These are phyloP conservation scores for Caenorhabditis parvicauda DNA, from an alignment of 2,888 invertebrate species.

Conservation along the genomic window DNA sequence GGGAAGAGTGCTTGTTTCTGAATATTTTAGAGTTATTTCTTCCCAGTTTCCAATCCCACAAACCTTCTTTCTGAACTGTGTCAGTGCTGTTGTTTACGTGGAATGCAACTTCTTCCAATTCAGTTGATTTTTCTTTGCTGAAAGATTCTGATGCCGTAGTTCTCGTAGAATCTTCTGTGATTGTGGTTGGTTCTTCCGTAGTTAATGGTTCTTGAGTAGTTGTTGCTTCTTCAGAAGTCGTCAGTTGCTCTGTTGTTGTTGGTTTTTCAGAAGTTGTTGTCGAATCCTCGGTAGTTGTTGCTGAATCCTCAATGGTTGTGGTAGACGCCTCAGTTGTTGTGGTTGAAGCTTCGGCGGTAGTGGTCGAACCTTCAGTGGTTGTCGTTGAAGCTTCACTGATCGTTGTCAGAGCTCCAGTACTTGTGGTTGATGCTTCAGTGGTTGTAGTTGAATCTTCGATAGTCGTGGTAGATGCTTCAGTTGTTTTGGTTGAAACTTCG, in stretches of 20 bases:
- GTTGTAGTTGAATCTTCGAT: conserved; percentile 4
- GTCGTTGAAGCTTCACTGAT: conserved; percentile 1
- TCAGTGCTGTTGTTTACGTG: too few species aligned
- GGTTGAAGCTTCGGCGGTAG: not conserved
- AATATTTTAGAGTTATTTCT: too few species aligned
- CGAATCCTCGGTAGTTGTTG: not conserved
- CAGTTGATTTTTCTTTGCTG: too few species aligned
- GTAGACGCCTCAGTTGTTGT: not conserved
- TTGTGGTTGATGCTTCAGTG: not conserved
- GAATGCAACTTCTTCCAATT: too few species aligned
- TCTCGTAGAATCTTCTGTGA: not conserved
- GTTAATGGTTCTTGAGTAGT: not conserved
- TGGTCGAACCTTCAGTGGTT: not conserved
- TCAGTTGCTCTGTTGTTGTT: too few species aligned
- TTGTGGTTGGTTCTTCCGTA: not conserved
- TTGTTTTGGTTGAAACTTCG: not conserved
- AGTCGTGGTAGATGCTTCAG: conserved; percentile 1
- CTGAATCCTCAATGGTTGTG: too few species aligned
- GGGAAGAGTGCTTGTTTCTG: too few species aligned
- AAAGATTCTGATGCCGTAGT: not conserved
- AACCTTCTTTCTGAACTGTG: too few species aligned
- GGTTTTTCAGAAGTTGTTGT: conserved; percentile 2
- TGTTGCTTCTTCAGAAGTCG: not conserved
- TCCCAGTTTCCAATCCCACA: too few species aligned
- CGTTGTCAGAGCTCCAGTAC: too few species aligned